phyloP scores from a whole-genome alignment of 2,888 invertebrate genomes.

The Philonicus albiceps region DNA sequence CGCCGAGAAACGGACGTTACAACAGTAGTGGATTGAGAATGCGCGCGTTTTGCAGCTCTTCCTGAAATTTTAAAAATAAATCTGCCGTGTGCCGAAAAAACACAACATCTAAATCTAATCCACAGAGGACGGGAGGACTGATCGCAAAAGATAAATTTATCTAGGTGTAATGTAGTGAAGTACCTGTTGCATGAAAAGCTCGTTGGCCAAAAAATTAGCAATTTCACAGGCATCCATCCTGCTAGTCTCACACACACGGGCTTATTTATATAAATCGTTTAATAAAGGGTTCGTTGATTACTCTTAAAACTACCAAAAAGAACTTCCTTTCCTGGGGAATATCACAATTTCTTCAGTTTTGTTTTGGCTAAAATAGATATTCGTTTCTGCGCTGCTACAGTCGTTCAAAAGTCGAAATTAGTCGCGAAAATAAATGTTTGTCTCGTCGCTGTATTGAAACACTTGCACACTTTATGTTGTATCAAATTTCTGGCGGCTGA shows the following conservation, averaged over 20 bases:
- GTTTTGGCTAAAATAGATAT: background rate
- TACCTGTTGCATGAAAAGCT: slow-evolving; percentile 86
- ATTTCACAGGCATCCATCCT: slow-evolving; percentile 83
- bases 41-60: background rate
- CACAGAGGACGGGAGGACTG: background rate
- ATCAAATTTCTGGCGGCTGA: slow-evolving; percentile 43
- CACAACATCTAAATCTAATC: background rate
- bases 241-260: background rate
- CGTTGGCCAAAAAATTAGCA: slow-evolving; percentile 83
- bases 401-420: background rate
- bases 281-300: background rate
- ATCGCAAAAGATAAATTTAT: slow-evolving; percentile 2
- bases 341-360: slow-evolving; percentile 37
- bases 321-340: slow-evolving; percentile 3
- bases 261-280: slow-evolving; percentile 2
- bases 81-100: background rate
- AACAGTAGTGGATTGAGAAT: background rate
- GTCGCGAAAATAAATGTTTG: background rate
- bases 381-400: background rate
- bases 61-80: slow-evolving; percentile 19
- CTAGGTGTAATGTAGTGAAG: slow-evolving; percentile 35
- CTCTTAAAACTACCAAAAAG: slow-evolving; percentile 21
- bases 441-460: background rate
- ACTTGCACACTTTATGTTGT: slow-evolving; percentile 1
- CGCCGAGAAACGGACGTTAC: background rate